Evolutionary conservation across 2,888 invertebrate genomes (phyloP).

Genomic region (Lissonota sp.): DNA sequence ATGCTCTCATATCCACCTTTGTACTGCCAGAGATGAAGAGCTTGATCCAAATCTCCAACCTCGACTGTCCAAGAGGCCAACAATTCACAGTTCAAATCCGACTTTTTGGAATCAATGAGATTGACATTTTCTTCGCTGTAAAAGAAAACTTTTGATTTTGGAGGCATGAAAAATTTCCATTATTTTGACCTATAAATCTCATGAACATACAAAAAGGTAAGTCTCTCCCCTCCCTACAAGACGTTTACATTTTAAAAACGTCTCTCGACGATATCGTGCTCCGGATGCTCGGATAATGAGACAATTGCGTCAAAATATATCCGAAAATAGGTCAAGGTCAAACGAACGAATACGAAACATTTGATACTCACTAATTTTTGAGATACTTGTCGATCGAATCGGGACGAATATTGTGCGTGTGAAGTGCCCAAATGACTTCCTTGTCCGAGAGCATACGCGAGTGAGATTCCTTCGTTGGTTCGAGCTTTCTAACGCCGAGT

Average conservation of each 20-base stretch:
- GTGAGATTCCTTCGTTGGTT: slow-evolving; percentile 97
- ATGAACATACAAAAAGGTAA: no score
- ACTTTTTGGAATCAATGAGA: slow-evolving; percentile 90
- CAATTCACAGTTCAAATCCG: slow-evolving; percentile 92
- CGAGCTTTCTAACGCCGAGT: slow-evolving; percentile 94
- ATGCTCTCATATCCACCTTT: slow-evolving; percentile 96
- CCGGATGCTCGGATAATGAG: background rate
- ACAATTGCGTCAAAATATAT: slow-evolving; percentile 32
- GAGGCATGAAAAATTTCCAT: background rate
- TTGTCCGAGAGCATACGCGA: slow-evolving; percentile 98
- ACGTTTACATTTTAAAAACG: no score
- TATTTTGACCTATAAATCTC: background rate
- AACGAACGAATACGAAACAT: background rate
- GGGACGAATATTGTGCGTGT: slow-evolving; percentile 97
- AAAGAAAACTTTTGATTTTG: background rate
- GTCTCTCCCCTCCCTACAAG: no score
- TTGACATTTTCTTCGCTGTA: slow-evolving; percentile 91
- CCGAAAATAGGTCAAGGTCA: slow-evolving; percentile 38
- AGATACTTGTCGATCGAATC: slow-evolving; percentile 95
- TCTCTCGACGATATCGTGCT: no score
- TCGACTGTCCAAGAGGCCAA: slow-evolving; percentile 98
- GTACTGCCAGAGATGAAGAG: slow-evolving; percentile 97
- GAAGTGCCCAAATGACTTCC: slow-evolving; percentile 97
- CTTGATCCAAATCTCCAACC: slow-evolving; percentile 99
- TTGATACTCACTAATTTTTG: slow-evolving; percentile 92